Evolutionary conservation across 1,140 invertebrate species (phyloP).

Genomic region (Potamilus streckersoni): DNA sequence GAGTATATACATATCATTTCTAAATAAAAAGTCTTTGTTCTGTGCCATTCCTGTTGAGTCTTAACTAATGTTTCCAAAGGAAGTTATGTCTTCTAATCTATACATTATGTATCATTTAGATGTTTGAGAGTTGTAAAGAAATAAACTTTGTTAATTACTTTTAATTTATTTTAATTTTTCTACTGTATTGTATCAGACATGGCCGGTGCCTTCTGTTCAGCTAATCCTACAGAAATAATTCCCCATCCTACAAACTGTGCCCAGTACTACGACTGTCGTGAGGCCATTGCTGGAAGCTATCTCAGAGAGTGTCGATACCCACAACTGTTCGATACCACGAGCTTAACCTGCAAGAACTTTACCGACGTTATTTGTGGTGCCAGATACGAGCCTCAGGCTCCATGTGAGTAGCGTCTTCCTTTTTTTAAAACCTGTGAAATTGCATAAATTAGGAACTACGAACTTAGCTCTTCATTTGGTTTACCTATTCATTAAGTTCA

Average conservation of each 20-base stretch:
- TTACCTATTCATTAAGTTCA: too few species aligned
- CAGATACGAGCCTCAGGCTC: conserved; percentile 53
- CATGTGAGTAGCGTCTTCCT: conserved; percentile 45
- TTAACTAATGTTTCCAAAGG: too few species aligned
- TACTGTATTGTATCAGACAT: conserved; percentile 28
- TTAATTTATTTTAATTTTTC: neutral
- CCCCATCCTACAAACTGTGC: conserved; percentile 41
- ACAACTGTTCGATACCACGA: conserved; percentile 38
- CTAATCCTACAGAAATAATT: conserved; percentile 25
- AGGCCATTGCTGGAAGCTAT: conserved; percentile 36
- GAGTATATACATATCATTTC: too few species aligned
- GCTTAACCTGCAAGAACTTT: conserved; percentile 45
- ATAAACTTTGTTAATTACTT: too few species aligned
- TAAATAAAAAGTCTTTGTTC: too few species aligned
- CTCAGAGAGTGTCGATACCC: conserved; percentile 53
- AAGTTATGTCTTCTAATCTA: too few species aligned
- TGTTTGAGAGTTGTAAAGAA: too few species aligned
- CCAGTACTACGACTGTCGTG: conserved; percentile 51
- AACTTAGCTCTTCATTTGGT: too few species aligned
- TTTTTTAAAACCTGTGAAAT: too few species aligned
- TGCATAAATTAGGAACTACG: too few species aligned
- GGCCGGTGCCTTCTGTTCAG: conserved; percentile 32
- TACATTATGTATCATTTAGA: too few species aligned
- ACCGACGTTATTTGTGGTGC: conserved; percentile 43
- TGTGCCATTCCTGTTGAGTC: too few species aligned